Base-by-base conservation (phyloP, 2,888 invertebrate genomes). In the Acleris cristana region DNA sequence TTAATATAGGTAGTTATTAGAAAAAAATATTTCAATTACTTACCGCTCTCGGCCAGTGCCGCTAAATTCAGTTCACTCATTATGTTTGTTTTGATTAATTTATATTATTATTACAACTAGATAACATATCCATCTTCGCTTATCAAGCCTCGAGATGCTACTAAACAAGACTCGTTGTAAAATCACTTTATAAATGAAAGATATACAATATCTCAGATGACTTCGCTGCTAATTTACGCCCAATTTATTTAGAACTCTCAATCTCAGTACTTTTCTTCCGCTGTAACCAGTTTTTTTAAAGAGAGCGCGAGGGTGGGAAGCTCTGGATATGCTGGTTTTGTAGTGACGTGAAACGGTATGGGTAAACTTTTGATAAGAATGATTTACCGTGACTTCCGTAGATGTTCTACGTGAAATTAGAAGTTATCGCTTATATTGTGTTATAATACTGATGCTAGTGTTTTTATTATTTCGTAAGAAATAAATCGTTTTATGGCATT, bases 1-100 rank as follows among this genome's bases (percentile, higher is more conserved):
- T 23, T 23, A 26, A 26, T 5, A n/a, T n/a, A n/a, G n/a, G n/a
- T n/a, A 1, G 6, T 26, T 34, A 10, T 34, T 34, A 34, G 34
- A 10, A 0, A 3, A 34, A 10, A 34, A 34, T 34, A 34, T 34
- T 2, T n/a, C n/a, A 34, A n/a, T 16, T 56, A 73, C 74, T 14
- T 71, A 81, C 81, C 77, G 4, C 64, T 58, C 19, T 73, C 70
- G 1, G 77, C 77, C 55, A 81, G 70, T 0, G 73, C 73, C 8
- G 76, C 70, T 40, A 79, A 67, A 73, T 81, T 74, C 66, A 79
- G 71, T 75, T 81, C 83, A 79, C 80, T 81, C 83, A 83, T 83
- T 69, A 70, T 76, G 8, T 26, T 56, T 49, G 40, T 56, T 51
- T 60, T 40, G 34, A 26, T 19, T 59, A 6, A 5, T 7, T 34